Percentiles rank a stretch among this genome's conserved stretches.
These are phyloP conservation scores for Whitmania pigra DNA, from an alignment of 1,140 invertebrate genomes.

Conservation along the genomic window DNA sequence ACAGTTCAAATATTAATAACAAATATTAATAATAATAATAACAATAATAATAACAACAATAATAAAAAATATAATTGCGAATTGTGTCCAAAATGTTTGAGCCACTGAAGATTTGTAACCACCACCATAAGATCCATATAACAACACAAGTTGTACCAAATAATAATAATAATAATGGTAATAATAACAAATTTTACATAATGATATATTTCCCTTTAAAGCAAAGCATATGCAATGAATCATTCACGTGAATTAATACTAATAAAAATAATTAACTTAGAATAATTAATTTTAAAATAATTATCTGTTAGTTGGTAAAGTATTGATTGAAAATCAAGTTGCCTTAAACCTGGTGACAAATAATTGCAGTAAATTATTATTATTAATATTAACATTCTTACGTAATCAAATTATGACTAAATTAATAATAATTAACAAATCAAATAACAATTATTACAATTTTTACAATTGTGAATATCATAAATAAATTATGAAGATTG, in stretches of 20 bases:
- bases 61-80: not conserved
- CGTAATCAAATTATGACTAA: not conserved
- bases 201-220: not conserved
- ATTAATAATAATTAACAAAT: constrained; percentile 1
- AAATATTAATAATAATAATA: not conserved
- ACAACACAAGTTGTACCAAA: not conserved
- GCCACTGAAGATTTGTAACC: no score
- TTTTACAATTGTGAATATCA: not conserved
- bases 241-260: not conserved
- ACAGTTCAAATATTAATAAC: no score
- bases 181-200: not conserved
- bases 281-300: no score
- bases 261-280: not conserved
- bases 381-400: no score
- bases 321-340: no score
- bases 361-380: not conserved
- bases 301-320: no score
- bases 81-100: no score
- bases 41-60: constrained; percentile 12
- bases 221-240: not conserved
- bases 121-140: no score
- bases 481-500: not conserved
- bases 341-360: not conserved
- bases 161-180: not conserved
- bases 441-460: not conserved